A percentile compares a stretch with the other conserved stretches of the same genome.
These are phyloP conservation scores for Pseudomyrmex flavicornis DNA, from an alignment of 1,140 invertebrate species.

Conservation along the genomic window DNA sequence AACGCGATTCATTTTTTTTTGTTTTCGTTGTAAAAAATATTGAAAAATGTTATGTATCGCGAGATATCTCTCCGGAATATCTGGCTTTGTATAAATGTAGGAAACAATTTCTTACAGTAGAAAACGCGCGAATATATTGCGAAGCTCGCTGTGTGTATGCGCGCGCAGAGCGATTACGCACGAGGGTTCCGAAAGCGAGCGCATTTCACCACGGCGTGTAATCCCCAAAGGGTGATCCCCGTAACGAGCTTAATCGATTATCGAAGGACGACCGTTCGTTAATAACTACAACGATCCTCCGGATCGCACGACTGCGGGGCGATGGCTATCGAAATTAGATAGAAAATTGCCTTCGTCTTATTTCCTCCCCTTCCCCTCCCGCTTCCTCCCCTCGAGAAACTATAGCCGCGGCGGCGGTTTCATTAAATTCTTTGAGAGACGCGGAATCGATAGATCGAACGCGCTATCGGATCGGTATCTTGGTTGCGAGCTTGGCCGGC, in stretches of 20 bases:
- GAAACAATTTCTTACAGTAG: background rate
- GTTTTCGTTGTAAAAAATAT: background rate
- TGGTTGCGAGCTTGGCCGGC: background rate
- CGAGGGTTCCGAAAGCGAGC: background rate
- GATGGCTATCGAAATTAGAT: slow-evolving; percentile 60
- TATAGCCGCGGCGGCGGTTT: slow-evolving; percentile 19
- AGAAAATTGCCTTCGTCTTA: slow-evolving; percentile 53
- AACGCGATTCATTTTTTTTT: background rate
- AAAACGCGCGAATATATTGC: background rate
- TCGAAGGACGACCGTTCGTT: slow-evolving; percentile 43
- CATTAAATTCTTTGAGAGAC: slow-evolving; percentile 54
- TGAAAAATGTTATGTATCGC: too few species aligned
- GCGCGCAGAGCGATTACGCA: too few species aligned
- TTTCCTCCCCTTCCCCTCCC: background rate
- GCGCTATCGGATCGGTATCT: slow-evolving; percentile 32
- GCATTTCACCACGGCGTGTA: background rate
- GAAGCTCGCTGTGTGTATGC: background rate
- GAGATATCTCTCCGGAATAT: too few species aligned
- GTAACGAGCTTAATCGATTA: slow-evolving; percentile 12
- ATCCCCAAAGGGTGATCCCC: slow-evolving; percentile 10
- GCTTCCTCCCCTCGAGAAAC: background rate
- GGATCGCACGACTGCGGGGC: slow-evolving; percentile 1
- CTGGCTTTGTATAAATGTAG: background rate
- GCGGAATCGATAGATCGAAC: slow-evolving; percentile 52
- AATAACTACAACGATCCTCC: slow-evolving; percentile 52